Evolutionary conservation across 1,140 invertebrate species (phyloP).

Genomic region (Eulimnadia texana): DNA sequence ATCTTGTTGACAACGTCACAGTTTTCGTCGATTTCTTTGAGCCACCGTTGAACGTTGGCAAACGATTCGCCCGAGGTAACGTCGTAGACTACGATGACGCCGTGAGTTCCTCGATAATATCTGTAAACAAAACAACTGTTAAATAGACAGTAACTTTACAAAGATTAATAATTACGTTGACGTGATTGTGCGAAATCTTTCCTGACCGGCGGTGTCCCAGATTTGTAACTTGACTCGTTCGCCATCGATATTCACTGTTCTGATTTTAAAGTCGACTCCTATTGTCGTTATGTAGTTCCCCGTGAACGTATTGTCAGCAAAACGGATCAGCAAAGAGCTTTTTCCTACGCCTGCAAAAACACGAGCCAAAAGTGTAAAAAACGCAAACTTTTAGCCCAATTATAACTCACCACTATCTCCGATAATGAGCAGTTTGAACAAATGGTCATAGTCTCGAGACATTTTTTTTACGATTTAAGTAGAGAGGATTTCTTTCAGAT

Average conservation of each 20-base stretch:
- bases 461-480: constrained; percentile 11
- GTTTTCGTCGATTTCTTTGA: constrained; percentile 98
- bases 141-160: background rate
- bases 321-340: constrained; percentile 85
- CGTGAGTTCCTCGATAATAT: constrained; percentile 97
- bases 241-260: constrained; percentile 86
- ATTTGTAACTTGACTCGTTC: constrained; percentile 96
- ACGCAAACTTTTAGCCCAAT: background rate
- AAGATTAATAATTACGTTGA: constrained; percentile 47
- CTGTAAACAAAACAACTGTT: constrained; percentile 35
- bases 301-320: constrained; percentile 96
- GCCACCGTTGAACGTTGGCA: constrained; percentile 94
- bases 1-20: constrained; percentile 99
- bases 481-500: background rate
- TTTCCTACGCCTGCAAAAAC: constrained; percentile 78
- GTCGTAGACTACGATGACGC: constrained; percentile 98
- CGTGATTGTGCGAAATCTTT: constrained; percentile 74
- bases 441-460: constrained; percentile 85
- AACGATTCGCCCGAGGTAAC: constrained; percentile 97
- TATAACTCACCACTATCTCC: constrained; percentile 72
- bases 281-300: constrained; percentile 99
- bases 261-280: constrained; percentile 98
- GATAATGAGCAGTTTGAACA: constrained; percentile 97
- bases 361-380: constrained; percentile 9
- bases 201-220: constrained; percentile 83